phyloP scores from a whole-genome alignment of 2,797 vertebrate genomes.

The Trematomus bernacchii region DNA sequence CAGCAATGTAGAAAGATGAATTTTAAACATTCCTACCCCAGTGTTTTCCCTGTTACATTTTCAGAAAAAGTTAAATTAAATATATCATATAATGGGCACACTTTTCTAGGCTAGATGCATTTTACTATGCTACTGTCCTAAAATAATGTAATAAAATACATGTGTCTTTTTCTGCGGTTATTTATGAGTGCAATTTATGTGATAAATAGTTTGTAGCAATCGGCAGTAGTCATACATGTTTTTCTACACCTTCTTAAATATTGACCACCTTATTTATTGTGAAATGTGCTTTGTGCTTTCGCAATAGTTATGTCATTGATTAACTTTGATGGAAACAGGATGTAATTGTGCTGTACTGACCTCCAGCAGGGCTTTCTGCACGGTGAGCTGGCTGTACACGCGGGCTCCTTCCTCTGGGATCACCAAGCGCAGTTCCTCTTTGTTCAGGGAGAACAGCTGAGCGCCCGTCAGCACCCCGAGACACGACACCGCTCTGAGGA shows the following conservation, averaged over 20 bases:
- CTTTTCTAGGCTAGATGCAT: not conserved
- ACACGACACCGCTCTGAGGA: slow-evolving; percentile 85
- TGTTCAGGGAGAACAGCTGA: slow-evolving; percentile 90
- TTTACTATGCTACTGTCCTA: not conserved
- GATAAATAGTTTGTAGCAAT: too few relatives aligned
- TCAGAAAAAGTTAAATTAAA: not conserved
- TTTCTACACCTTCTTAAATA: not conserved
- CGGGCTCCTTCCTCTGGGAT: slow-evolving; percentile 89
- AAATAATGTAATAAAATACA: not conserved
- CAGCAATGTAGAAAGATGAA: too few relatives aligned
- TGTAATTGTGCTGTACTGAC: slow-evolving; percentile 62
- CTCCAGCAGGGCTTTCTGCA: slow-evolving; percentile 90
- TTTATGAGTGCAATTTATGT: too few relatives aligned
- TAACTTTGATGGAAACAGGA: fast-evolving
- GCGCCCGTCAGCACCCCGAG: slow-evolving; percentile 88
- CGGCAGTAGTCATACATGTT: not conserved
- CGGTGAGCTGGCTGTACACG: slow-evolving; percentile 91
- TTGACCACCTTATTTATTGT: not conserved
- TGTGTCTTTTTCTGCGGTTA: too few relatives aligned
- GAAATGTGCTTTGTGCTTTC: not conserved
- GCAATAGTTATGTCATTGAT: not conserved
- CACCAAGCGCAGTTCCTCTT: slow-evolving; percentile 87
- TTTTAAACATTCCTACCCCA: too few relatives aligned
- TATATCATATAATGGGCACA: not conserved
- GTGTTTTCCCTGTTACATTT: not conserved